Evolutionary conservation across 2,797 vertebrate species (phyloP), one percentile per base, ranked within the genome.

Genomic region (Clarias laeviceps): DNA sequence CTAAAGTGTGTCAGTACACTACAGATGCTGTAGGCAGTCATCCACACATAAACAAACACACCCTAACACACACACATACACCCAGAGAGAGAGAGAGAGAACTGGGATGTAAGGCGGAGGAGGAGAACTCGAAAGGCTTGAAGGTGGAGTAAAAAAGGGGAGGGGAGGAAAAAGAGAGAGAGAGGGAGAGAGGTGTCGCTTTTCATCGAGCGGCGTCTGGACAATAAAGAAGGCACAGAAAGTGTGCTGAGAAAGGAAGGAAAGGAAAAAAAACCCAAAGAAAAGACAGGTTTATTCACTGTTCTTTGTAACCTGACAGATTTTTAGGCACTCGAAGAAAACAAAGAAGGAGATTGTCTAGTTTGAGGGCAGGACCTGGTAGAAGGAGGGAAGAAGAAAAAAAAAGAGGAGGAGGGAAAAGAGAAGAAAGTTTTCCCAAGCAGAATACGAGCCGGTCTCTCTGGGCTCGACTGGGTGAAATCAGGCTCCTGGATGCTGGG

Each of bases 401-500:
- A 24, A 11, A 76, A 37, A 37, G 83, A 89, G 88, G 77, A 73
- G 29, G 72, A 57, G 59, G 85, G 82, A 87, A 88, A 87, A 84
- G 86, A 87, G 73, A 88, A 84, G 85, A 82, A 84, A 15, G 86
- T 90, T 83, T 90, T 90, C 59, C 29, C 34, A 86, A 80, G 79
- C 40, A 54, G 79, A 80, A 54, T 29, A 6, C 4, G 29, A 50
- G 40, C 62, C 79, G 17, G 79, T 65, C n/a, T 80, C 45, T 83
- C 73, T 34, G 86, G 22, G 37, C 82, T 80, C 66, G 83, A 82
- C 50, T 56, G 69, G 59, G 90, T 90, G 91, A 90, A 88, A 87
- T 80, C 87, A 74, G 82, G 85, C 91, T 88, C 85, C 92, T 91
- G 88, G 88, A 76, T 88, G 89, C 86, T 91, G 89, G 91, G 90